Evolutionary conservation across 2,113 vertebrate genomes (phyloP).

Genomic region (Candoia aspera): DNA sequence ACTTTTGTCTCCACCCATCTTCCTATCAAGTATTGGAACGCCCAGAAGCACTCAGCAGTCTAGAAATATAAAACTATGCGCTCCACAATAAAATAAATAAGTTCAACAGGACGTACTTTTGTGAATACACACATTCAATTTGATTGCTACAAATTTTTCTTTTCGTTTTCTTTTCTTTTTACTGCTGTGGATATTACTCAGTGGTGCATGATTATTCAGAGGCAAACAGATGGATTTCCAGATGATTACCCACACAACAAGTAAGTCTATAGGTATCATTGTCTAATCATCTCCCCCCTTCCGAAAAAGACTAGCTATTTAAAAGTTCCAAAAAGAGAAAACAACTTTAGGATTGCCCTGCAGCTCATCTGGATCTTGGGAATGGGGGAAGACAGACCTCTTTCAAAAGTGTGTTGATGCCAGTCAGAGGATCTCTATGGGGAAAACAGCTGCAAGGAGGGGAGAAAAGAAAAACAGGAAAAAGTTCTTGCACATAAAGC

Average conservation of each 20-base stretch:
- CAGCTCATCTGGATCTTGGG: not conserved
- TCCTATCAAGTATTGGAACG: not conserved
- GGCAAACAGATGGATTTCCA: not conserved
- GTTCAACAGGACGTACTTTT: not conserved
- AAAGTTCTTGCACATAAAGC: not conserved
- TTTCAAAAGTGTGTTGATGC: not conserved
- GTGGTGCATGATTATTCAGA: not conserved
- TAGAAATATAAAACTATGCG: not conserved
- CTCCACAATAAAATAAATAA: not conserved
- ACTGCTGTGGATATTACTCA: not conserved
- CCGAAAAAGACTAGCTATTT: not conserved
- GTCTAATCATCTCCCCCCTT: not conserved
- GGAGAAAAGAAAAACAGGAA: not conserved
- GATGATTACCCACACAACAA: not conserved
- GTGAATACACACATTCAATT: not conserved
- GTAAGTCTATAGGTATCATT: constrained; percentile 16
- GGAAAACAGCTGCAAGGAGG: not conserved
- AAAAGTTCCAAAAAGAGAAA: not conserved
- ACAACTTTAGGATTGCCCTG: not conserved
- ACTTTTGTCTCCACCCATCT: not conserved
- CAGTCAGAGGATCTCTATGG: not conserved
- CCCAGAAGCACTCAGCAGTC: not conserved
- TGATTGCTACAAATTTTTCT: not conserved
- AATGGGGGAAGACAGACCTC: not conserved
- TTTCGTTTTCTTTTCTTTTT: not conserved